Evolutionary conservation across 2,113 vertebrate species (phyloP), one percentile per base, ranked within the genome.

Genomic region (Falco punctatus): DNA sequence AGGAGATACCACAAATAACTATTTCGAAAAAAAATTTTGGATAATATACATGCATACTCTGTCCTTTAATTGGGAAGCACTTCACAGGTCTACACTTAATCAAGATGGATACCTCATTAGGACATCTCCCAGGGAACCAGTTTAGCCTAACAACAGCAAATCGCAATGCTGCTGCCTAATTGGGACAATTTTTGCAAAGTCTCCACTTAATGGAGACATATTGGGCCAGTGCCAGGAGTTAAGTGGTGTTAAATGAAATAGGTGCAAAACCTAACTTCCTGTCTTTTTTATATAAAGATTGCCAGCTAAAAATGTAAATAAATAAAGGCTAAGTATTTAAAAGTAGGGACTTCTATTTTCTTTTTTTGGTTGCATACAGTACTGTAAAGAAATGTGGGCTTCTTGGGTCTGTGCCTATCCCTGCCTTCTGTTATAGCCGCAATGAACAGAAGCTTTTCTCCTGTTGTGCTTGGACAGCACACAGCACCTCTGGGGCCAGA

Each of bases 71-170:
- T 95, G 96, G 91, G 96, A 97, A 96, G 84, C 95, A 91, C 91
- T 96, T 96, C 92, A 90, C 74, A 33, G 91, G 93, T 92, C 96
- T 90, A 87, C 89, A 95, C 84, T 97, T 97, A 96, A 96, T 97
- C 94, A 96, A 97, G 97, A 97, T 95, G 94, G 96, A 96, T 97
- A 96, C 93, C 93, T 97, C 97, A 97, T 97, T 97, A 97, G 96
- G 84, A 96, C 93, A 96, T 96, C 95, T 97, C 97, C 96, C 97
- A 96, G 95, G 96, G 97, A 97, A 97, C 95, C 81, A 96, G 94
- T 97, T 97, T 95, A 97, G 93, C 71, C 93, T 97, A 95, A 97
- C 94, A 96, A 80, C 94, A 97, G 95, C 96, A 96, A 97, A 97
- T 95, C 81, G 8, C 94, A 88, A n/a, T 5, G 49, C 91, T 94